phyloP scores from a whole-genome alignment of 2,888 invertebrate genomes.

The Apodemia duryi region DNA sequence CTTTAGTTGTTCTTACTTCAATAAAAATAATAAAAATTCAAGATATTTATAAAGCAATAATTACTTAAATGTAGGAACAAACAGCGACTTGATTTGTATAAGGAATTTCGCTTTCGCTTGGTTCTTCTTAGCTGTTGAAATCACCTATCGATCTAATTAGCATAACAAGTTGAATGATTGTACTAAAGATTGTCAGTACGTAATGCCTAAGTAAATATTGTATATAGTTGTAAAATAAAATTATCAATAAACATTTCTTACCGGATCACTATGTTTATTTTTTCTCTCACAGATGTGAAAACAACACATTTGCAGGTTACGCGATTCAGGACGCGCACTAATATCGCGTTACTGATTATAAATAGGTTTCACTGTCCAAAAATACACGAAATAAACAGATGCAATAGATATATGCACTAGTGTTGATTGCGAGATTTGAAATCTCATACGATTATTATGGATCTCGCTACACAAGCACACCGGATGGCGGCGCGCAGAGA shows the following conservation, averaged over 20 bases:
- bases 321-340: constrained; percentile 44
- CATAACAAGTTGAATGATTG: constrained; percentile 38
- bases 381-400: constrained; percentile 44
- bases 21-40: not conserved
- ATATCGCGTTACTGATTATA: constrained; percentile 46
- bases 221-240: constrained; percentile 18
- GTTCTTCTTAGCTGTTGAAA: constrained; percentile 36
- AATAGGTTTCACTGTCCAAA: constrained; percentile 47
- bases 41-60: not conserved
- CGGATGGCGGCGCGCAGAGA: constrained; percentile 53
- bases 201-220: constrained; percentile 3
- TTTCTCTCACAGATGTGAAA: constrained; percentile 54
- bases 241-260: constrained; percentile 45
- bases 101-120: constrained; percentile 51
- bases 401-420: constrained; percentile 45
- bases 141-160: constrained; percentile 36
- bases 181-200: constrained; percentile 19
- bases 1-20: not conserved
- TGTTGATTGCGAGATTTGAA: constrained; percentile 50
- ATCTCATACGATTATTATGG: constrained; percentile 37
- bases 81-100: constrained; percentile 9
- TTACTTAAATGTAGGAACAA: not conserved
- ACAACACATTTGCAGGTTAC: constrained; percentile 54
- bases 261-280: constrained; percentile 70
- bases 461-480: constrained; percentile 44